Percentiles rank a stretch among this genome's conserved stretches.
Evolutionary conservation across 2,888 invertebrate genomes (phyloP).

Genomic region (Opisthograptis luteolata): DNA sequence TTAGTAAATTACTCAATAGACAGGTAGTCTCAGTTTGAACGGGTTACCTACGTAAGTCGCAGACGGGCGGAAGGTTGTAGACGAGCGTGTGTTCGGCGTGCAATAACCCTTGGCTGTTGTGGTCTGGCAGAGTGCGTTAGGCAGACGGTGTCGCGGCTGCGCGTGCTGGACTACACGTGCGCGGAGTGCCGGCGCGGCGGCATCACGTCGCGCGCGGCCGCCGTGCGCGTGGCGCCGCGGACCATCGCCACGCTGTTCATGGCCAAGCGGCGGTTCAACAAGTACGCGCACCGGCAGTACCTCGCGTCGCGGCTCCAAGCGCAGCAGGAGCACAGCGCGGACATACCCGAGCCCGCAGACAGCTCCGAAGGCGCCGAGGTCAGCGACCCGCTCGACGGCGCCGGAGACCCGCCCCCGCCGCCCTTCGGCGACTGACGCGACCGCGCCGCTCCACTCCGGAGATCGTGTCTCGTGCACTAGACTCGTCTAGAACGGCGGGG

Average conservation of each 20-base stretch:
- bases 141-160: conserved; percentile 64
- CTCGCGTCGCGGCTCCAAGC: conserved; percentile 54
- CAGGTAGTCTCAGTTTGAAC: neutral
- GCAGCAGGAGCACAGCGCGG: conserved; percentile 34
- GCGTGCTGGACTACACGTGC: conserved; percentile 82
- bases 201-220: conserved; percentile 79
- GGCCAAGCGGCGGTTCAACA: conserved; percentile 83
- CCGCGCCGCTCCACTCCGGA: conserved; percentile 1
- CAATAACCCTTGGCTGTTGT: no score
- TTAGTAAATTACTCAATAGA: no score
- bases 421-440: conserved; percentile 32
- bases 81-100: no score
- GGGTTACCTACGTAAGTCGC: neutral
- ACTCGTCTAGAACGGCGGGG: neutral
- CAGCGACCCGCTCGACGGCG: conserved; percentile 30
- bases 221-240: conserved; percentile 76
- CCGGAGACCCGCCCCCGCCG: conserved; percentile 26
- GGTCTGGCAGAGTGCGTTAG: conserved; percentile 75
- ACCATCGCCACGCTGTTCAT: conserved; percentile 82
- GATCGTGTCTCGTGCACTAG: neutral
- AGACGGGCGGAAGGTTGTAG: conserved; percentile 1
- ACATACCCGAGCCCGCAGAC: conserved; percentile 26
- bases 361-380: conserved; percentile 9
- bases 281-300: conserved; percentile 81
- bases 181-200: conserved; percentile 79